phyloP scores from a whole-genome alignment of 2,113 vertebrate species.

The Corythoichthys intestinalis region DNA sequence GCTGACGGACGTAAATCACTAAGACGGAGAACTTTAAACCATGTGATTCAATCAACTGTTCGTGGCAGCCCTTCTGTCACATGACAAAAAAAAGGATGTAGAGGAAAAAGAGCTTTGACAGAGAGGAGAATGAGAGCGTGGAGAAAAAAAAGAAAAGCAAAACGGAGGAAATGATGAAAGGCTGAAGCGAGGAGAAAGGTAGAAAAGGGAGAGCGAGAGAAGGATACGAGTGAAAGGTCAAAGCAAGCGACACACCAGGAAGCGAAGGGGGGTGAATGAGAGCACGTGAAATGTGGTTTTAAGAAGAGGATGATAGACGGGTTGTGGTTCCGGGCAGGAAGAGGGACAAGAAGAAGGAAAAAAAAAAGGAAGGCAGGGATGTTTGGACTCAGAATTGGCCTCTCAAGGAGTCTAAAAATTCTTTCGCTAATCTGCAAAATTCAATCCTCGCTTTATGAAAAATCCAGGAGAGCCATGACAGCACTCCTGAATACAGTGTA shows the following conservation, averaged over 20 bases:
- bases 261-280: conserved; percentile 47
- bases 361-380: conserved; percentile 64
- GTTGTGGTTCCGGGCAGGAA: conserved; percentile 81
- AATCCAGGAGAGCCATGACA: too few species aligned
- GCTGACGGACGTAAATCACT: too few species aligned
- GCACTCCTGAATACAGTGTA: too few species aligned
- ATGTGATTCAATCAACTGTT: too few species aligned
- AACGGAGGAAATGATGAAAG: conserved; percentile 79
- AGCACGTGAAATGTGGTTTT: conserved; percentile 51
- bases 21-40: too few species aligned
- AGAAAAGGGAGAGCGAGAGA: conserved; percentile 29
- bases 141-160: conserved; percentile 83
- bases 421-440: conserved; percentile 1
- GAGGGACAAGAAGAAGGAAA: conserved; percentile 34
- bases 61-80: conserved; percentile 57
- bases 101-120: conserved; percentile 86
- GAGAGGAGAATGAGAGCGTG: conserved; percentile 78
- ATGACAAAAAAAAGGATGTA: conserved; percentile 89
- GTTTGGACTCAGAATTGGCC: conserved; percentile 73
- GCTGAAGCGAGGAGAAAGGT: conserved; percentile 62
- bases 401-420: conserved; percentile 76
- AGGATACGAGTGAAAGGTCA: conserved; percentile 27
- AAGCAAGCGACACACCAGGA: conserved; percentile 38
- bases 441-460: too few species aligned
- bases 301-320: conserved; percentile 62